These are phyloP conservation scores for Calliphora vicina DNA, from an alignment of 1,140 invertebrate species.

Conservation along the genomic window DNA sequence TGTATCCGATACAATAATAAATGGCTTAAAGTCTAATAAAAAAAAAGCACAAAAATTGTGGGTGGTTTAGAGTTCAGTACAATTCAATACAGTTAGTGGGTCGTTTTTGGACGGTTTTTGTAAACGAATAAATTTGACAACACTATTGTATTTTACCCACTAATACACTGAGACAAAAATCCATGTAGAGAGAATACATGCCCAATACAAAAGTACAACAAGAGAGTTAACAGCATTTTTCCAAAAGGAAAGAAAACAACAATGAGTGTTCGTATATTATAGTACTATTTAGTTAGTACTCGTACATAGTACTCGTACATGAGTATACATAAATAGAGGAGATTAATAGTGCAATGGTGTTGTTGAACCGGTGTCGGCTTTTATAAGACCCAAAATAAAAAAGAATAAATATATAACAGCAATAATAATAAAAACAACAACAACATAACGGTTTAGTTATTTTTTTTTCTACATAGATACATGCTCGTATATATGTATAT, in stretches of 20 bases:
- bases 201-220: background rate
- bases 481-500: too few relatives aligned
- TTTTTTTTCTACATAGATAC: background rate
- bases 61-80: background rate
- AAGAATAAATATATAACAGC: background rate
- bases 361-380: conserved; percentile 8
- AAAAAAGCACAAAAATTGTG: background rate
- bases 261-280: background rate
- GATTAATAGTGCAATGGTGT: conserved; percentile 11
- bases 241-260: background rate
- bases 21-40: background rate
- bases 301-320: background rate
- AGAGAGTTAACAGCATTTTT: background rate
- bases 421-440: background rate
- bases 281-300: too few relatives aligned
- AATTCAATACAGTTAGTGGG: background rate
- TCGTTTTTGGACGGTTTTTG: background rate
- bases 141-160: background rate
- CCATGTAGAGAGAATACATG: background rate
- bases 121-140: background rate
- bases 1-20: background rate
- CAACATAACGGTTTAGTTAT: background rate
- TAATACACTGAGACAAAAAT: background rate
- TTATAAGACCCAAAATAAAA: conserved; percentile 14
- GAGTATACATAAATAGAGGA: conserved; percentile 9